Evolutionary conservation across 1,140 invertebrate genomes (phyloP).

Genomic region (Myzus persicae): DNA sequence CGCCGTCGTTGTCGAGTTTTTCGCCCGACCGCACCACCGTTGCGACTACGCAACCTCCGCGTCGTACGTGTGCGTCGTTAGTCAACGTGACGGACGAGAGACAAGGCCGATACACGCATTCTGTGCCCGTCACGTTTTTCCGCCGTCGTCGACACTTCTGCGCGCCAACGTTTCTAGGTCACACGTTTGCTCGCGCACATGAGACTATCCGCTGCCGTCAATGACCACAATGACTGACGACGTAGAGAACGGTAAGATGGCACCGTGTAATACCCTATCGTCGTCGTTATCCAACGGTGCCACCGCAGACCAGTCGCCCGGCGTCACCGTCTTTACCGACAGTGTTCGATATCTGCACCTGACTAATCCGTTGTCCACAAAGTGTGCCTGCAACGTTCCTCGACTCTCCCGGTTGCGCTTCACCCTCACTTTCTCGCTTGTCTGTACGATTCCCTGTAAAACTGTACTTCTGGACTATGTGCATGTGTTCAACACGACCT

Average conservation of each 20-base stretch:
- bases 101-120: background rate
- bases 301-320: background rate
- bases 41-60: background rate
- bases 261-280: background rate
- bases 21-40: background rate
- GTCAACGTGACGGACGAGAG: background rate
- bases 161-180: conserved; percentile 36
- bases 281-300: too few relatives aligned
- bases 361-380: background rate
- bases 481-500: background rate
- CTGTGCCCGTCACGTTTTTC: conserved; percentile 6
- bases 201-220: background rate
- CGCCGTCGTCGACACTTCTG: conserved; percentile 5
- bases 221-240: background rate
- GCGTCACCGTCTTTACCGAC: background rate
- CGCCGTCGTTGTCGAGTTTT: background rate
- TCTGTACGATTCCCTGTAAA: background rate
- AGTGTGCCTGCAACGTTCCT: background rate
- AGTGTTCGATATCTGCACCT: background rate
- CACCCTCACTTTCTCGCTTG: background rate
- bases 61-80: background rate
- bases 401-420: background rate
- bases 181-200: conserved; percentile 3
- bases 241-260: conserved; percentile 39
- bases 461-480: background rate